These are phyloP conservation scores for Macrotrachela quadricornifera DNA, from an alignment of 1,140 invertebrate genomes.

Conservation along the genomic window DNA sequence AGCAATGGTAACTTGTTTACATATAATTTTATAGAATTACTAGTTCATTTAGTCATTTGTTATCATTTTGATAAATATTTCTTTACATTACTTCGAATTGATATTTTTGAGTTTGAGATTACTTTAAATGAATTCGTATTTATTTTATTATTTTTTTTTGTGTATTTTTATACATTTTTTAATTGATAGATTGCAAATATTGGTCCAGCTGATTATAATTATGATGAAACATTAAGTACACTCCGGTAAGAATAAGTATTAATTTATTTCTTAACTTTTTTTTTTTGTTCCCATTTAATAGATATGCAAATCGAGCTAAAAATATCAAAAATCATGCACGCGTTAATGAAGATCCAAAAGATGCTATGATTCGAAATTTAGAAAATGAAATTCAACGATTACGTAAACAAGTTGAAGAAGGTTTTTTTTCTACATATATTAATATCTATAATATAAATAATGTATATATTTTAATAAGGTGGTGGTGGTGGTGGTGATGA, in stretches of 20 bases:
- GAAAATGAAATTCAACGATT: constrained; percentile 28
- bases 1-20: constrained; percentile 26
- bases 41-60: no score
- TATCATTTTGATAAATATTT: no score
- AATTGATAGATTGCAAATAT: constrained; percentile 19
- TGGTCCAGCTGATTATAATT: constrained; percentile 30
- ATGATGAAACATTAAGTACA: constrained; percentile 30
- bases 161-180: not conserved
- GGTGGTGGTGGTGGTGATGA: not conserved
- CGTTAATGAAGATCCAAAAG: constrained; percentile 85
- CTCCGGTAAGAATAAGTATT: constrained; percentile 49
- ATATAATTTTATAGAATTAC: no score
- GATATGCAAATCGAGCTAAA: constrained; percentile 82
- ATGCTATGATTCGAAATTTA: constrained; percentile 33
- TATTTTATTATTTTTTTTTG: not conserved
- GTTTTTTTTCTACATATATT: constrained; percentile 11
- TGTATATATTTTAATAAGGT: not conserved
- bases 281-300: constrained; percentile 12
- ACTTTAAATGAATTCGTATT: no score
- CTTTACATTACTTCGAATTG: no score
- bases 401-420: constrained; percentile 24
- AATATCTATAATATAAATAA: no score
- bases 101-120: no score
- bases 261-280: no score
- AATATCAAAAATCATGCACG: constrained; percentile 86